Conservation (phyloP, 2,113 vertebrate species). For the Carassius gibelio region DNA sequence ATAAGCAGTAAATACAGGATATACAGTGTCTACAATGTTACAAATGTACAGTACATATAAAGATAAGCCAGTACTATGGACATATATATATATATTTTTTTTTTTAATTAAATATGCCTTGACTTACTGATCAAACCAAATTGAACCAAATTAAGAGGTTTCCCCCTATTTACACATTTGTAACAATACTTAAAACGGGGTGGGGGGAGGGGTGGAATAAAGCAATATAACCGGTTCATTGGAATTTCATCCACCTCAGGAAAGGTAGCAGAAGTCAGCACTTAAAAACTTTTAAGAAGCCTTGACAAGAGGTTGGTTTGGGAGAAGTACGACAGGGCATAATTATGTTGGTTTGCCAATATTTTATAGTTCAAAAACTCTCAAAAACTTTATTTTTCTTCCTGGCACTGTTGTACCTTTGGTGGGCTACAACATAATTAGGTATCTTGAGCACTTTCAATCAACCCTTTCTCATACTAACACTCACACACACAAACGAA, state of each 20-base stretch:
- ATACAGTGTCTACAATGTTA: too few species aligned
- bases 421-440: conserved; percentile 5
- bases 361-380: background rate
- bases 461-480: background rate
- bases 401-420: background rate
- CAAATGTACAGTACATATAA: too few species aligned
- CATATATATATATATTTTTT: too few species aligned
- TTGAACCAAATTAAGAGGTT: too few species aligned
- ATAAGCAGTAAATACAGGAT: too few species aligned
- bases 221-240: background rate
- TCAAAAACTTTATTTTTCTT: background rate
- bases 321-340: background rate
- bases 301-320: background rate
- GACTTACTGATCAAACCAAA: background rate
- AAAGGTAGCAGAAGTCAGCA: background rate
- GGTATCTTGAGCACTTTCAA: background rate
- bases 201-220: background rate
- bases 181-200: background rate
- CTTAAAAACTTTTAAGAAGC: conserved; percentile 15
- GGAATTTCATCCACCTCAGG: background rate
- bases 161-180: background rate
- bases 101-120: too few species aligned
- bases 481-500: background rate
- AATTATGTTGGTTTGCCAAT: background rate
- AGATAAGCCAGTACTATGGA: too few species aligned